Evolutionary conservation across 2,797 vertebrate species (phyloP).

Genomic region (Chromis chromis): DNA sequence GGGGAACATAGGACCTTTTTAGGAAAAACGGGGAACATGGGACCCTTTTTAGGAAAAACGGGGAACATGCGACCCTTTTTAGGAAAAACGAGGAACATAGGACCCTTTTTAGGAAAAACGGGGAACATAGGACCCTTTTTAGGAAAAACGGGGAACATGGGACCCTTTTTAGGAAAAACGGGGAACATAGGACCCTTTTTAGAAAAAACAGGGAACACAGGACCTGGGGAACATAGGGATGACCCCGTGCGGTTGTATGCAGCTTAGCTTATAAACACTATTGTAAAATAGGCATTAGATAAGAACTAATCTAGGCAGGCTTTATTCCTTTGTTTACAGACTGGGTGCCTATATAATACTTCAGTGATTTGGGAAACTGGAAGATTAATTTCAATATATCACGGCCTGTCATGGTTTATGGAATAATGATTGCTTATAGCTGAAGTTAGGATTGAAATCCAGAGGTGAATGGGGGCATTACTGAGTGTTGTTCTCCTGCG

Average conservation of each 20-base stretch:
- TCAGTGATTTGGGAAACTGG: conserved; percentile 46
- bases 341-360: conserved; percentile 47
- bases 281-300: conserved; percentile 39
- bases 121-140: too few relatives aligned
- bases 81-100: too few relatives aligned
- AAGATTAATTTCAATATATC: conserved; percentile 62
- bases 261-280: conserved; percentile 45
- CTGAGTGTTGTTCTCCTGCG: background rate
- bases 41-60: too few relatives aligned
- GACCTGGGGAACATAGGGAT: too few relatives aligned
- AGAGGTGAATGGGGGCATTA: conserved; percentile 21
- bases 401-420: conserved; percentile 47
- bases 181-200: too few relatives aligned
- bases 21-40: too few relatives aligned
- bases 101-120: too few relatives aligned
- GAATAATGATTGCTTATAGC: conserved; percentile 37
- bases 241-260: conserved; percentile 2
- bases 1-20: too few relatives aligned
- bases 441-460: conserved; percentile 37
- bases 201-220: too few relatives aligned
- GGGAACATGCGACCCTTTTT: too few relatives aligned
- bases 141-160: too few relatives aligned
- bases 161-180: too few relatives aligned
- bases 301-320: conserved; percentile 32
- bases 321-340: conserved; percentile 60